Conservation (phyloP, 2,888 invertebrate genomes). For the Limnephilus lunatus region DNA sequence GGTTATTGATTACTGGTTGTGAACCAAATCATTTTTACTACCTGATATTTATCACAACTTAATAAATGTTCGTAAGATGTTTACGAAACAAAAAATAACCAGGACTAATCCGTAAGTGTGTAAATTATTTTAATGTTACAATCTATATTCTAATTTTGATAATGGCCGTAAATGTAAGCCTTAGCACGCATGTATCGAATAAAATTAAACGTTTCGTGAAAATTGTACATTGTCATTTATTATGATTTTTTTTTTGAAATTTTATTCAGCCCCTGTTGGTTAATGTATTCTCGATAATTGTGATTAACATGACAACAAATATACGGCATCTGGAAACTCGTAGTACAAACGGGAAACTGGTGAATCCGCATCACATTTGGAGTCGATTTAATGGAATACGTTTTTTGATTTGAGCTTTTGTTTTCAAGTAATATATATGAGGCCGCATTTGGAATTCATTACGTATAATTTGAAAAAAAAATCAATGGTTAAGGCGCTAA, state of each 20-base stretch:
- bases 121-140: background rate
- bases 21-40: background rate
- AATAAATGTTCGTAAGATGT: background rate
- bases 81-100: background rate
- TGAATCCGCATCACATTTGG: too few species aligned
- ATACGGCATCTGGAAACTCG: too few species aligned
- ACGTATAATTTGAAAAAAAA: too few species aligned
- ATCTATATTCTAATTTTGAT: background rate
- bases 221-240: background rate
- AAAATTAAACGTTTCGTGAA: background rate
- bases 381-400: too few species aligned
- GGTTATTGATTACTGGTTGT: background rate
- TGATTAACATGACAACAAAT: too few species aligned
- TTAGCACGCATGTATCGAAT: constrained; percentile 2
- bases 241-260: background rate
- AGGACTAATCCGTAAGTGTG: background rate
- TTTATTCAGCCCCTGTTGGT: background rate
- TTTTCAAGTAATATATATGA: too few species aligned
- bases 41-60: background rate
- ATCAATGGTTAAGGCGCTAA: too few species aligned
- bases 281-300: too few species aligned
- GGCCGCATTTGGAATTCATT: too few species aligned
- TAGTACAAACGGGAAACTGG: too few species aligned
- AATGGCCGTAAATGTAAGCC: background rate
- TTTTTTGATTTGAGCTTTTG: too few species aligned